A percentile compares a stretch with the other conserved stretches of the same genome.
Evolutionary conservation across 1,140 invertebrate genomes (phyloP).

Genomic region (Micrasema longulum): DNA sequence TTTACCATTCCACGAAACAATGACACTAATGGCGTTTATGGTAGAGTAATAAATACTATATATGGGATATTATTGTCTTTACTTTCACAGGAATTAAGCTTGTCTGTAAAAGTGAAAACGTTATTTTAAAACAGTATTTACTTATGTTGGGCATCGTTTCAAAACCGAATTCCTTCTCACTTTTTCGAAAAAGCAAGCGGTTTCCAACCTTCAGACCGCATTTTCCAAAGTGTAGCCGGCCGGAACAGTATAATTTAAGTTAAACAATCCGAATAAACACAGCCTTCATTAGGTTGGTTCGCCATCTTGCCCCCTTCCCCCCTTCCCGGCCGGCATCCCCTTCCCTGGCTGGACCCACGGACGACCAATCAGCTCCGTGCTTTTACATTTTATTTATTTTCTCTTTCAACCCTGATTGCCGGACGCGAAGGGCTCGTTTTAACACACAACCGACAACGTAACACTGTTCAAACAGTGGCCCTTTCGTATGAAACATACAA

Average conservation of each 20-base stretch:
- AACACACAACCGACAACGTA: conserved; percentile 31
- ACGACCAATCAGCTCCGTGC: conserved; percentile 58
- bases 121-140: not conserved
- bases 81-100: not conserved
- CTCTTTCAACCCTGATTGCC: conserved; percentile 63
- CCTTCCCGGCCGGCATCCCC: conserved; percentile 40
- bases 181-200: not conserved
- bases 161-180: not conserved
- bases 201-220: conserved; percentile 10
- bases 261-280: conserved; percentile 44
- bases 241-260: conserved; percentile 39
- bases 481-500: conserved; percentile 27
- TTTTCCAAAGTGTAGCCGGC: not conserved
- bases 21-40: too few species aligned
- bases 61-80: not conserved
- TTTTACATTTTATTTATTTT: conserved; percentile 69
- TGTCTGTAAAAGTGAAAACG: not conserved
- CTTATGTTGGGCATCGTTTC: not conserved
- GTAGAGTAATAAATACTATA: not conserved
- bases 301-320: conserved; percentile 18
- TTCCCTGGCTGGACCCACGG: conserved; percentile 43
- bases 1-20: too few species aligned
- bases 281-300: conserved; percentile 45
- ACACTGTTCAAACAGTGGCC: conserved; percentile 21
- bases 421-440: conserved; percentile 48